These are phyloP conservation scores for Agraylea sexmaculata DNA, from an alignment of 1,140 invertebrate species.

Conservation along the genomic window DNA sequence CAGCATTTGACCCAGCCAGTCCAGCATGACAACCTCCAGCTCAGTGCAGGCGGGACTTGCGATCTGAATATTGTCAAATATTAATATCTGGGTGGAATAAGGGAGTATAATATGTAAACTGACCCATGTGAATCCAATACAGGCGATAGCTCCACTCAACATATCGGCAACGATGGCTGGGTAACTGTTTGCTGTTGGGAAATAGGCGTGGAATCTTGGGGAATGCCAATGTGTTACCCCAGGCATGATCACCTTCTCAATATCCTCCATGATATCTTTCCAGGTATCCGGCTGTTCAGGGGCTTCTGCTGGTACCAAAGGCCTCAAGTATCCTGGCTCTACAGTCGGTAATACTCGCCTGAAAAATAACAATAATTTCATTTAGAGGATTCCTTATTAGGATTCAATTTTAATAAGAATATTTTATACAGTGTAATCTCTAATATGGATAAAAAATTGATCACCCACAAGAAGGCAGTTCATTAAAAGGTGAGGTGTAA, in stretches of 20 bases:
- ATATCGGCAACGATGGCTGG: constrained; percentile 91
- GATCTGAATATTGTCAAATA: constrained; percentile 47
- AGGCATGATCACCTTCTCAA: constrained; percentile 93
- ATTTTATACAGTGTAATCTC: too few relatives aligned
- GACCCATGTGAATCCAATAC: constrained; percentile 83
- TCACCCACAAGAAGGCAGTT: too few relatives aligned
- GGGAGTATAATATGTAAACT: constrained; percentile 20
- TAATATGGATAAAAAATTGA: too few relatives aligned
- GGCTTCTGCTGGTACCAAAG: constrained; percentile 69
- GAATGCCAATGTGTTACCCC: constrained; percentile 97
- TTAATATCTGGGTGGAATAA: constrained; percentile 5
- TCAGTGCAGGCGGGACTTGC: constrained; percentile 96
- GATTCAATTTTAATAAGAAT: too few relatives aligned
- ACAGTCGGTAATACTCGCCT: constrained; percentile 72
- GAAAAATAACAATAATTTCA: constrained; percentile 25
- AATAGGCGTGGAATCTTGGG: constrained; percentile 96
- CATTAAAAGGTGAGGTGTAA: too few relatives aligned
- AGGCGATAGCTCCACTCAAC: constrained; percentile 85
- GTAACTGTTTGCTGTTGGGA: constrained; percentile 93
- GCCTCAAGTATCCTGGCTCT: constrained; percentile 72
- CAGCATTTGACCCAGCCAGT: constrained; percentile 95
- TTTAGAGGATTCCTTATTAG: not conserved
- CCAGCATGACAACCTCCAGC: constrained; percentile 90
- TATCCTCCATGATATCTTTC: constrained; percentile 80
- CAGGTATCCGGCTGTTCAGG: constrained; percentile 75